Percentiles rank a stretch among this genome's conserved stretches.
Conservation (phyloP, 2,797 vertebrate genomes). For the Sparus aurata region DNA sequence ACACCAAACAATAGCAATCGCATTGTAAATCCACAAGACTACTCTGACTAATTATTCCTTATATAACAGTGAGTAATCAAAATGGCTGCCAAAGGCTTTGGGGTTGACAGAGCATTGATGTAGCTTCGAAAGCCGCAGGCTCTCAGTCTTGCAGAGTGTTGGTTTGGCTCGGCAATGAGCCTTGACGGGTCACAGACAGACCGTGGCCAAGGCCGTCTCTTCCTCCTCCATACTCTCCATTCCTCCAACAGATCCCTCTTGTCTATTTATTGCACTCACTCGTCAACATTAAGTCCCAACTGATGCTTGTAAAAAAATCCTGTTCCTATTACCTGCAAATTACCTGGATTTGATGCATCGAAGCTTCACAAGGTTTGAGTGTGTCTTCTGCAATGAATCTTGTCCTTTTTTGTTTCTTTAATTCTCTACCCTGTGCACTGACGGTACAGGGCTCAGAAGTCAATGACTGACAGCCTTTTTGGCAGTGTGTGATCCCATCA, state of each 20-base stretch:
- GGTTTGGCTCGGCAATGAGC: conserved; percentile 60
- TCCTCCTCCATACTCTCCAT: conserved; percentile 27
- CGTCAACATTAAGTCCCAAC: conserved; percentile 15
- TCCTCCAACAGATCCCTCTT: conserved; percentile 27
- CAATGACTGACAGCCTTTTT: too few species aligned
- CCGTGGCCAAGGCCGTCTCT: conserved; percentile 50
- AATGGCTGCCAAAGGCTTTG: conserved; percentile 41
- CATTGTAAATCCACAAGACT: conserved; percentile 15
- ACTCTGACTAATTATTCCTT: conserved; percentile 39
- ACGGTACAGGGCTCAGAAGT: too few species aligned
- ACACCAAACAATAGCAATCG: neutral
- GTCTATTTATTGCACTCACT: conserved; percentile 31
- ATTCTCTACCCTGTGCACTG: conserved; percentile 12
- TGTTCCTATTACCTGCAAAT: neutral
- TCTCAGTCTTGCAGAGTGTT: conserved; percentile 36
- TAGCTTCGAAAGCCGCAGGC: conserved; percentile 56
- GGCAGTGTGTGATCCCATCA: too few species aligned
- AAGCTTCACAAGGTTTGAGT: neutral
- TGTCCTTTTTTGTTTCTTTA: conserved; percentile 4
- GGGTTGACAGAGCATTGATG: conserved; percentile 36
- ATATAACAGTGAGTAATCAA: conserved; percentile 52
- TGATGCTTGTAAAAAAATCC: neutral
- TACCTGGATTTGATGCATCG: neutral
- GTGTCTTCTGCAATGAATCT: conserved; percentile 1
- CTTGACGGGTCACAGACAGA: conserved; percentile 65